Conservation (phyloP, 2,113 vertebrate genomes). For the Sceloporus undulatus region DNA sequence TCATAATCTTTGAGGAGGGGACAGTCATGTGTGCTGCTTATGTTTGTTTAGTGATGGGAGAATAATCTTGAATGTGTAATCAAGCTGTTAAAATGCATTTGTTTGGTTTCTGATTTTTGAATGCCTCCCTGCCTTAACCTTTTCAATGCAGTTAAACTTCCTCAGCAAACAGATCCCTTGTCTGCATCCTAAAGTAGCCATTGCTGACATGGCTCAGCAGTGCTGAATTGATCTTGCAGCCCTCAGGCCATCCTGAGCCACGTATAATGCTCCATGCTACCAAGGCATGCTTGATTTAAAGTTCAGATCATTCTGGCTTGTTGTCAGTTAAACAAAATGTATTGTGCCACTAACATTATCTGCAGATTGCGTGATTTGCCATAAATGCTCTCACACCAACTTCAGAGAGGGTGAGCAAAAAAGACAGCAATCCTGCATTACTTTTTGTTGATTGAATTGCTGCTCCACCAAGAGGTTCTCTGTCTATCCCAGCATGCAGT, state of each 20-base stretch:
- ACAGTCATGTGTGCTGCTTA: slow-evolving; percentile 36
- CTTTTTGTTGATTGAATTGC: slow-evolving; percentile 11
- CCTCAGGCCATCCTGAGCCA: slow-evolving; percentile 59
- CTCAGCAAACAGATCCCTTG: slow-evolving; percentile 72
- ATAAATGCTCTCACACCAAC: slow-evolving; percentile 17
- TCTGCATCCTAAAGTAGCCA: slow-evolving; percentile 74
- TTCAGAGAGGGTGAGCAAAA: background rate
- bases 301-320: slow-evolving; percentile 55
- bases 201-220: slow-evolving; percentile 71
- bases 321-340: slow-evolving; percentile 49
- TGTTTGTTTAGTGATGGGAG: slow-evolving; percentile 36
- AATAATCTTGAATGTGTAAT: slow-evolving; percentile 50
- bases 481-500: slow-evolving; percentile 40
- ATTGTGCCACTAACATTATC: slow-evolving; percentile 6
- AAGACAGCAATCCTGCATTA: slow-evolving; percentile 15
- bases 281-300: slow-evolving; percentile 59
- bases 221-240: slow-evolving; percentile 75
- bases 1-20: background rate
- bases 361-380: slow-evolving; percentile 42
- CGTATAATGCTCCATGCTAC: background rate
- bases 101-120: slow-evolving; percentile 70
- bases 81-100: slow-evolving; percentile 65
- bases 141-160: slow-evolving; percentile 81
- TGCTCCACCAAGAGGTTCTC: slow-evolving; percentile 9
- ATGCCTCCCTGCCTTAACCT: slow-evolving; percentile 74